phyloP scores from a whole-genome alignment of 2,888 invertebrate species.

The Thecophora atra region DNA sequence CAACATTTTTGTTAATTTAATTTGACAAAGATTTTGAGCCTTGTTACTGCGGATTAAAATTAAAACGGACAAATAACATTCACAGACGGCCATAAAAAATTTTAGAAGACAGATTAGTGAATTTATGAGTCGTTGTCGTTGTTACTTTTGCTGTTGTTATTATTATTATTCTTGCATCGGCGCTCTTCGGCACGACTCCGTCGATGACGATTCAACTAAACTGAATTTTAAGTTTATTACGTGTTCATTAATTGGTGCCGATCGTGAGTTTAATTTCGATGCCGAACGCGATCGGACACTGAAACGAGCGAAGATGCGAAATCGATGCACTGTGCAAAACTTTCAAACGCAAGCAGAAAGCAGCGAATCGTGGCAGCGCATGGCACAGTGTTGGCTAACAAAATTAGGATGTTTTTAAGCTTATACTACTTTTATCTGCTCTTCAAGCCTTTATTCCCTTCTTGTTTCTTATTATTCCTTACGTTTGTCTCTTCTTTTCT shows the following conservation, averaged over 20 bases:
- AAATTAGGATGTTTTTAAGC: background rate
- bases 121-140: background rate
- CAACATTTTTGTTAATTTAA: constrained; percentile 17
- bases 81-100: background rate
- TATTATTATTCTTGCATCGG: background rate
- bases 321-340: background rate
- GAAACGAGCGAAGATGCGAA: constrained; percentile 1
- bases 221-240: constrained; percentile 32
- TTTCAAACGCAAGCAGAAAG: background rate
- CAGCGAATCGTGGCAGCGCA: background rate
- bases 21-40: background rate
- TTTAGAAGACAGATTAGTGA: constrained; percentile 14
- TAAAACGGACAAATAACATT: background rate
- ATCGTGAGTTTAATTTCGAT: constrained; percentile 30
- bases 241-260: constrained; percentile 32
- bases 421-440: background rate
- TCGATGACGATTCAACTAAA: constrained; percentile 7
- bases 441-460: background rate
- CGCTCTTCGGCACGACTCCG: background rate
- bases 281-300: background rate
- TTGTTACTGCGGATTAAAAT: background rate
- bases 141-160: background rate
- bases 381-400: background rate
- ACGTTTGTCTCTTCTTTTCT: background rate
- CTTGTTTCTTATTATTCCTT: too few species aligned